Evolutionary conservation across 2,888 invertebrate genomes (phyloP).

Genomic region (Disparrhopalites patrizii): DNA sequence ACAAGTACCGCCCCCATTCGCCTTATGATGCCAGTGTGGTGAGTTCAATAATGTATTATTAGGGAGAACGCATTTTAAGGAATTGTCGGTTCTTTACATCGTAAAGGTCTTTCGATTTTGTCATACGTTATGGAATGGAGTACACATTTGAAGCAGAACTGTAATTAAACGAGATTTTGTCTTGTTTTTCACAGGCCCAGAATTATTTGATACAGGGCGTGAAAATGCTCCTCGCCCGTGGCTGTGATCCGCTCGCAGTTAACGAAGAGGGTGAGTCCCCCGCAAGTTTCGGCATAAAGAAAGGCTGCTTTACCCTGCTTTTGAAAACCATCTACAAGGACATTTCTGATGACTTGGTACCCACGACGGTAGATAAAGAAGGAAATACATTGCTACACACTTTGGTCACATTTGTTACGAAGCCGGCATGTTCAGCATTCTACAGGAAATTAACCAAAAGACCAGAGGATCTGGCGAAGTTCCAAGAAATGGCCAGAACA

Average conservation of each 20-base stretch:
- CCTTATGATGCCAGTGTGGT: neutral
- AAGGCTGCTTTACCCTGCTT: slow-evolving; percentile 30
- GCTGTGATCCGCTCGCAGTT: slow-evolving; percentile 28
- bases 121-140: too few species aligned
- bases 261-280: slow-evolving; percentile 33
- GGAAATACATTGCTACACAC: slow-evolving; percentile 31
- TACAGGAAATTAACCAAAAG: neutral
- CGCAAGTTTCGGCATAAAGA: slow-evolving; percentile 23
- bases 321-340: slow-evolving; percentile 14
- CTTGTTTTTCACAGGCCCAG: slow-evolving; percentile 21
- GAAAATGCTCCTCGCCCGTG: slow-evolving; percentile 29
- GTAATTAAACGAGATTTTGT: neutral
- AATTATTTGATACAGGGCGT: slow-evolving; percentile 26
- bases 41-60: neutral
- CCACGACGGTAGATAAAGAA: neutral
- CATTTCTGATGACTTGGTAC: neutral
- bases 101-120: neutral
- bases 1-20: neutral
- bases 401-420: slow-evolving; percentile 19
- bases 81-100: too few species aligned
- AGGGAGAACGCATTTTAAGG: too few species aligned
- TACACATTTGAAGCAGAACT: too few species aligned
- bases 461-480: neutral
- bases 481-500: slow-evolving; percentile 7
- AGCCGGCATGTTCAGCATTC: slow-evolving; percentile 7